Conservation (phyloP, 2,797 vertebrate species). For the Leucoraja ocellata region DNA sequence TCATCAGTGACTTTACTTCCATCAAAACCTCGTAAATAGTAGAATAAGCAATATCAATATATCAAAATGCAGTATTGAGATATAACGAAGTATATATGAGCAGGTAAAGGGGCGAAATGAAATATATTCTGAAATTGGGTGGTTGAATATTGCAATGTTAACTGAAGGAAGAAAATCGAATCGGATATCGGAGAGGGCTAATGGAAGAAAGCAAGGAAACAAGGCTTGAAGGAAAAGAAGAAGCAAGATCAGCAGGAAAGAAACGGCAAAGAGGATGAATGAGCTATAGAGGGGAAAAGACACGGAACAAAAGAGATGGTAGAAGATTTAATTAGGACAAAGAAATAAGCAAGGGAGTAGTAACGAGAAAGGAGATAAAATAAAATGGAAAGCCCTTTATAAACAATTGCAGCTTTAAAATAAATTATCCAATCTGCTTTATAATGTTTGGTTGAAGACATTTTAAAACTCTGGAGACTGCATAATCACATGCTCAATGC, state of each 20-base stretch:
- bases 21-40: neutral
- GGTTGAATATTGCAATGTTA: neutral
- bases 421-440: neutral
- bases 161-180: neutral
- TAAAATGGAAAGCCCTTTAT: neutral
- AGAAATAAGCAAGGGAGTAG: neutral
- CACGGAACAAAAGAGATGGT: neutral
- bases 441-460: neutral
- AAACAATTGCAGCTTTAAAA: neutral
- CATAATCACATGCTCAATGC: neutral
- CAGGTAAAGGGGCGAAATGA: neutral
- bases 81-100: neutral
- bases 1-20: too few relatives aligned
- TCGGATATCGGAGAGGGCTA: neutral
- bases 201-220: neutral
- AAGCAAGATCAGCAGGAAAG: too few relatives aligned
- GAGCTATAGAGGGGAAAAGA: neutral
- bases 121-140: neutral
- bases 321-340: neutral
- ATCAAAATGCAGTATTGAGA: neutral
- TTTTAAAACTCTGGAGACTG: neutral
- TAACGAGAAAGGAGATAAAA: neutral
- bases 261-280: too few relatives aligned
- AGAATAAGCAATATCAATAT: neutral
- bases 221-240: too few relatives aligned